Base-by-base conservation (phyloP, 2,113 vertebrate genomes). In the Sturnus vulgaris region DNA sequence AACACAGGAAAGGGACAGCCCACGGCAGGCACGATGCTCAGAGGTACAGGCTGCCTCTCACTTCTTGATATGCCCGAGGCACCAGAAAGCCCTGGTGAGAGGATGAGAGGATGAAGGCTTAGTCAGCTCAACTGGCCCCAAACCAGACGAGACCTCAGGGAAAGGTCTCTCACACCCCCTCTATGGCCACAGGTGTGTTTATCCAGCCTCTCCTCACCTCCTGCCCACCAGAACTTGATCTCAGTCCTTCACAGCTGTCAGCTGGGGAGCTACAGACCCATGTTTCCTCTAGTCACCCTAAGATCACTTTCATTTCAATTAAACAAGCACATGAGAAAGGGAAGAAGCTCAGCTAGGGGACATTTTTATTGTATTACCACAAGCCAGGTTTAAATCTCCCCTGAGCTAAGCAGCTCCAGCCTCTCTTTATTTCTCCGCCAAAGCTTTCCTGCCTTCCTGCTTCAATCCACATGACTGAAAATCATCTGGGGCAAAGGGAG, bases 1-100 rank as follows among this genome's bases (percentile, higher is more conserved):
- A 73, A 13, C 1, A 0, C 1, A 1, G 63, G 37, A 37, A 11
- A 20, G 15, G 39, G 42, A 39, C 12, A 4, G 57, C 70, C 42
- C 61, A 8, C 1, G 0, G 40, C 47, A 77, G 46, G 11, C 0
- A 0, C 3, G 39, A 23, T 19, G 30, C 57, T 72, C 61, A 47
- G 63, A 28, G 4, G 1, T 3, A 33, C 28, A 33, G 92, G 39
- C 70, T 76, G 55, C 56, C 50, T 44, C 79, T 77, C 1, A 1
- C 21, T 47, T n/a, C 50, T 35, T 3, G 3, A n/a, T 25, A 18
- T 12, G 14, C 55, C 47, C 0, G 0, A 70, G 60, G 49, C 19
- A 66, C 33, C 46, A 37, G 33, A 59, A 90, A 63, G 40, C 9
- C 24, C 46, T 7, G n/a, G 69, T 7, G 7, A 83, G 63, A 64